phyloP scores from a whole-genome alignment of 2,113 vertebrate genomes.

The Anseranas semipalmata region DNA sequence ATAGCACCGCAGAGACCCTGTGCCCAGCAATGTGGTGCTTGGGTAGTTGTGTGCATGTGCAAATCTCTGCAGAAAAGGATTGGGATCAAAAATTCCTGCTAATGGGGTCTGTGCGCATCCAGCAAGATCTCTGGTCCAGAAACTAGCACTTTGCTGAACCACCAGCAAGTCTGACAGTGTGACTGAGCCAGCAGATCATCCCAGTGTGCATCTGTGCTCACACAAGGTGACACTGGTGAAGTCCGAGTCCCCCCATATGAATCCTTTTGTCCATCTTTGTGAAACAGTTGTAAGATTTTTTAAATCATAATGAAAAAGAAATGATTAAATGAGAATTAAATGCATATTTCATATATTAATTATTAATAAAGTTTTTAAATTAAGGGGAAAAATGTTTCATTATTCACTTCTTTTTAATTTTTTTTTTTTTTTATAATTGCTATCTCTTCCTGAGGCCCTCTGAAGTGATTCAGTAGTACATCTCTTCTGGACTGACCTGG shows the following conservation, averaged over 20 bases:
- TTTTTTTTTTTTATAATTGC: not conserved
- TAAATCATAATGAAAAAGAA: not conserved
- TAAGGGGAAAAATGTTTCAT: not conserved
- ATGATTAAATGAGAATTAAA: not conserved
- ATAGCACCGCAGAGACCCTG: accelerated
- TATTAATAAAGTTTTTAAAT: not conserved
- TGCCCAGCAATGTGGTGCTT: accelerated
- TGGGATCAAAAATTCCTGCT: not conserved
- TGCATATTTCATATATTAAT: not conserved
- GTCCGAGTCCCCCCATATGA: not conserved
- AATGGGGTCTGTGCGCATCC: not conserved
- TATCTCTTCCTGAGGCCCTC: not conserved
- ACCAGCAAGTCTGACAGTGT: not conserved
- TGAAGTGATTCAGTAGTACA: not conserved
- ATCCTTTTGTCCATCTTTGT: not conserved
- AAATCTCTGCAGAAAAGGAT: not conserved
- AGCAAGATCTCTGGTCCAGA: not conserved
- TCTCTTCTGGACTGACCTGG: not conserved
- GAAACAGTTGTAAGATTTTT: not conserved
- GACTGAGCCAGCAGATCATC: not conserved
- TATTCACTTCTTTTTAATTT: too few species aligned
- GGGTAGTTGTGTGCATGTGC: accelerated
- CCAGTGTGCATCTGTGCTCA: not conserved
- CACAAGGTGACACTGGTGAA: not conserved
- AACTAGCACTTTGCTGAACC: not conserved